phyloP scores from a whole-genome alignment of 2,888 invertebrate species.

The Acronicta alni region DNA sequence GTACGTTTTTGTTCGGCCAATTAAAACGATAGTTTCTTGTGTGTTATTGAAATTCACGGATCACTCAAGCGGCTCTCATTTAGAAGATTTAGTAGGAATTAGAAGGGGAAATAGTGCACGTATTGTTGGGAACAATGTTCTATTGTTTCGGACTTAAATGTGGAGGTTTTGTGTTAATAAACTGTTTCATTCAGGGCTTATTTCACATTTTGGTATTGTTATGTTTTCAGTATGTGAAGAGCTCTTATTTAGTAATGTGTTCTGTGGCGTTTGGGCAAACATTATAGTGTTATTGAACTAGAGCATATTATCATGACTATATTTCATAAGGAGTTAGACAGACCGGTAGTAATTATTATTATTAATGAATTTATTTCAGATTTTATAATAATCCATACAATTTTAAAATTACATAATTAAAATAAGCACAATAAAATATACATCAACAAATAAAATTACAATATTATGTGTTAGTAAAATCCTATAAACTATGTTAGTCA shows the following conservation, averaged over 20 bases:
- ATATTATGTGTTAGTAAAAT: too few species aligned
- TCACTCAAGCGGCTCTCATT: conserved; percentile 77
- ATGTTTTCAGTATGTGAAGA: conserved; percentile 43
- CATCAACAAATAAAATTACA: too few species aligned
- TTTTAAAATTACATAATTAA: too few species aligned
- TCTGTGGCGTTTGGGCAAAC: conserved; percentile 12
- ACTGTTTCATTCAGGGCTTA: conserved; percentile 60
- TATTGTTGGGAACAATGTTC: conserved; percentile 81
- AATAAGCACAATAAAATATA: too few species aligned
- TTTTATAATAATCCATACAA: too few species aligned
- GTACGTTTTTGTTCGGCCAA: conserved; percentile 77
- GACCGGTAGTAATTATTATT: too few species aligned
- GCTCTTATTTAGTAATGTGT: conserved; percentile 19
- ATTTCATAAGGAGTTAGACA: too few species aligned
- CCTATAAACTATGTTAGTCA: too few species aligned
- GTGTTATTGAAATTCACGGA: conserved; percentile 78
- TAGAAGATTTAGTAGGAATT: conserved; percentile 80
- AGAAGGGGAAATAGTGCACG: conserved; percentile 74
- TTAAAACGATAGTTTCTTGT: conserved; percentile 76
- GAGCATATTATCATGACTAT: not conserved
- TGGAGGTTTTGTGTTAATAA: conserved; percentile 65
- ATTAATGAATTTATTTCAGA: too few species aligned
- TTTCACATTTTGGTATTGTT: conserved; percentile 48
- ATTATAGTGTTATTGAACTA: conserved; percentile 8
- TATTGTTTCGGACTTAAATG: conserved; percentile 78